These are phyloP conservation scores for Neodiprion fabricii DNA, from an alignment of 1,140 invertebrate species.

Conservation along the genomic window DNA sequence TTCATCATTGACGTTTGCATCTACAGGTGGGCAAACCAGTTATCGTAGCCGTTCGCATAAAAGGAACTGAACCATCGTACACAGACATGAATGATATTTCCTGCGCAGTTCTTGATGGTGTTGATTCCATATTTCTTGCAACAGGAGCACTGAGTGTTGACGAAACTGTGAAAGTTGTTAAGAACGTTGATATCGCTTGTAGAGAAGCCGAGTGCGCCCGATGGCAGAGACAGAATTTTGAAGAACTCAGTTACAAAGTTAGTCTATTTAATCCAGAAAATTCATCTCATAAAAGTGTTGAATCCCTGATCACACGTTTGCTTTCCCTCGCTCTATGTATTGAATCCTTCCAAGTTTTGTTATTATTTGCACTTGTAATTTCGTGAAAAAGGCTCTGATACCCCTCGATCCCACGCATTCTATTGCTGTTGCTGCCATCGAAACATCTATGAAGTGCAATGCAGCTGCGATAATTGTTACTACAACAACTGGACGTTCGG, in stretches of 20 bases:
- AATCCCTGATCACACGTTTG: constrained; percentile 43
- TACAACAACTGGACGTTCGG: constrained; percentile 83
- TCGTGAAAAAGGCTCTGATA: constrained; percentile 52
- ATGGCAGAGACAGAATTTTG: constrained; percentile 78
- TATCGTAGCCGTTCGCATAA: constrained; percentile 72
- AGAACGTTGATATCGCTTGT: constrained; percentile 73
- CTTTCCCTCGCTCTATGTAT: constrained; percentile 66
- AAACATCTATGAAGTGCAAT: constrained; percentile 79
- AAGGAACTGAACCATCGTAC: constrained; percentile 70
- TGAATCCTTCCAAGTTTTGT: constrained; percentile 22
- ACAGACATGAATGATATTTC: constrained; percentile 78
- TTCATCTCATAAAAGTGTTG: no score
- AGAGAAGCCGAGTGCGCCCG: constrained; percentile 85
- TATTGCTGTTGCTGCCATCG: constrained; percentile 82
- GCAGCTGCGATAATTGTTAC: constrained; percentile 86
- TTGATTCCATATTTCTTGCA: constrained; percentile 77
- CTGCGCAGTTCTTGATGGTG: constrained; percentile 80
- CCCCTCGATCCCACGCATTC: constrained; percentile 76
- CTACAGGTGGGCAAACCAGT: constrained; percentile 65
- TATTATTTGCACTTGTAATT: not conserved
- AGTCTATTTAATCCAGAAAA: not conserved
- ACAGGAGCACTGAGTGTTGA: constrained; percentile 78
- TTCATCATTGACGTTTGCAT: no score
- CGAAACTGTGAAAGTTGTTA: constrained; percentile 71
- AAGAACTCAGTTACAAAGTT: constrained; percentile 74